phyloP scores from a whole-genome alignment of 2,888 invertebrate species.

The Liopterus haemorrhoidalis region DNA sequence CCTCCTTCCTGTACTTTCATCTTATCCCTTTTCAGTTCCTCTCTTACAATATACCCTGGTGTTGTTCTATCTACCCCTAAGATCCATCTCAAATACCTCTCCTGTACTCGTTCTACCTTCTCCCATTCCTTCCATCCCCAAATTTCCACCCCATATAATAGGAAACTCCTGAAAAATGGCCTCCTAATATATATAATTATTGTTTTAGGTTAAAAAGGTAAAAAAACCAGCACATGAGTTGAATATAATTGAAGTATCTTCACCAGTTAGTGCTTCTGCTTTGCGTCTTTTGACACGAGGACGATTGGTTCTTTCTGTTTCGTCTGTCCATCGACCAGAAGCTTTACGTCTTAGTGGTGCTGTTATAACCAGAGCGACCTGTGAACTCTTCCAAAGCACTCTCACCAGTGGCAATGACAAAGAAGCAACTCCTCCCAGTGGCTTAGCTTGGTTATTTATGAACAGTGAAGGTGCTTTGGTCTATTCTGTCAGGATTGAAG shows the following conservation, averaged over 20 bases:
- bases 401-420: conserved; percentile 49
- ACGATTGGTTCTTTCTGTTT: conserved; percentile 64
- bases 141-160: too few species aligned
- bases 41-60: too few species aligned
- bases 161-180: too few species aligned
- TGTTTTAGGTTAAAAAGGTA: conserved; percentile 55
- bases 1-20: too few species aligned
- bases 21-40: too few species aligned
- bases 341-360: conserved; percentile 61
- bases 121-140: too few species aligned
- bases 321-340: conserved; percentile 61
- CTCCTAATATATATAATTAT: conserved; percentile 20
- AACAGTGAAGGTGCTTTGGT: conserved; percentile 72
- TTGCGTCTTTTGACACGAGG: conserved; percentile 70
- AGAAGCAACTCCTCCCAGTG: conserved; percentile 49
- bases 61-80: too few species aligned
- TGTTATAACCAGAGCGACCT: conserved; percentile 68
- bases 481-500: conserved; percentile 69
- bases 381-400: conserved; percentile 74
- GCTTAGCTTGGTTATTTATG: conserved; percentile 72
- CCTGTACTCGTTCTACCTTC: too few species aligned
- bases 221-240: conserved; percentile 69
- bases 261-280: conserved; percentile 70
- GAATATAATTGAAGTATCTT: conserved; percentile 72
- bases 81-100: too few species aligned